phyloP scores from a whole-genome alignment of 2,113 vertebrate species.

The Octodon degus region DNA sequence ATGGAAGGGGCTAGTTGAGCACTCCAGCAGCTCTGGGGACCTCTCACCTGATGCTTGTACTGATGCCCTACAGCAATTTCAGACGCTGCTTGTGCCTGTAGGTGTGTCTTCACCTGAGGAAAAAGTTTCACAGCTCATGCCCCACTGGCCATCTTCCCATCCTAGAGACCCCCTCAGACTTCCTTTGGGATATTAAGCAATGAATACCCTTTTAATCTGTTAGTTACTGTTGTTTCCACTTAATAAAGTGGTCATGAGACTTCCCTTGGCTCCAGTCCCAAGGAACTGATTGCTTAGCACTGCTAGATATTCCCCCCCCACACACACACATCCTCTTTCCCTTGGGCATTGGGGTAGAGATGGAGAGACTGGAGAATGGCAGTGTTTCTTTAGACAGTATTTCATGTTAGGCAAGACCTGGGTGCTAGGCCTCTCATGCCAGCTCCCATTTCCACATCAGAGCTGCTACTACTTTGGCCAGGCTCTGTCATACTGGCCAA shows the following conservation, averaged over 20 bases:
- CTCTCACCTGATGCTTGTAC: conserved; percentile 90
- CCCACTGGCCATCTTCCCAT: neutral
- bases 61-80: conserved; percentile 93
- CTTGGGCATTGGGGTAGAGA: neutral
- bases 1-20: neutral
- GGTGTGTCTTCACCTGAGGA: conserved; percentile 92
- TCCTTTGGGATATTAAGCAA: conserved; percentile 56
- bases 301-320: conserved; percentile 2
- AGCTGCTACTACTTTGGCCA: neutral
- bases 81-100: conserved; percentile 90
- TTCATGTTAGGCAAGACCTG: neutral
- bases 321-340: conserved; percentile 4
- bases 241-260: conserved; percentile 67
- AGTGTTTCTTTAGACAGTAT: conserved; percentile 45
- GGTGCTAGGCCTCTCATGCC: neutral
- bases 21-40: neutral
- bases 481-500: neutral
- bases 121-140: conserved; percentile 39
- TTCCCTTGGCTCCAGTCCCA: conserved; percentile 72
- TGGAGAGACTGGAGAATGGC: neutral
- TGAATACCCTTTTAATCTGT: conserved; percentile 64
- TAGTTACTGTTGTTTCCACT: conserved; percentile 69
- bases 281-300: conserved; percentile 55
- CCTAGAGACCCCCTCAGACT: conserved; percentile 8
- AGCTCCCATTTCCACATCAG: neutral